A percentile compares a stretch with the other conserved stretches of the same genome.
Evolutionary conservation across 2,113 vertebrate species (phyloP).

Genomic region (Cervus canadensis): DNA sequence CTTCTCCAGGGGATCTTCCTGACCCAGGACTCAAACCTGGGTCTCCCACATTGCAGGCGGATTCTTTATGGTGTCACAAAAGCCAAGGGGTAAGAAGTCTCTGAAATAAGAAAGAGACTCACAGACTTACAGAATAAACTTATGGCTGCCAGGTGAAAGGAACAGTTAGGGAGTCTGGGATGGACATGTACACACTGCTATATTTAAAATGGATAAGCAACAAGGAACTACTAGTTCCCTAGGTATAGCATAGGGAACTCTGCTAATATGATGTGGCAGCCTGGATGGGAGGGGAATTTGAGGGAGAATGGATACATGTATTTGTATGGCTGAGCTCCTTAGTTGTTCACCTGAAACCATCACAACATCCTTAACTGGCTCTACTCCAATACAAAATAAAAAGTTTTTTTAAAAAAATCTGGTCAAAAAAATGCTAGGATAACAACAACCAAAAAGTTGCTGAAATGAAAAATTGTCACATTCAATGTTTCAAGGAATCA

Average conservation of each 20-base stretch:
- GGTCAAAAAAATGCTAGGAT: neutral
- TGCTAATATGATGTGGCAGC: neutral
- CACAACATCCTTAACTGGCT: neutral
- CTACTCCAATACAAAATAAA: neutral
- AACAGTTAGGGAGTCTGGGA: neutral
- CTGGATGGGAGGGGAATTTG: neutral
- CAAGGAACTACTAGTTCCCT: neutral
- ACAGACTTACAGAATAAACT: neutral
- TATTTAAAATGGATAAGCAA: neutral
- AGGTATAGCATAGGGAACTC: neutral
- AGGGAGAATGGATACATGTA: neutral
- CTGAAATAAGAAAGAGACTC: neutral
- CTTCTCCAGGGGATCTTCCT: neutral
- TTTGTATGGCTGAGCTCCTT: neutral
- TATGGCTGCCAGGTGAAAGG: neutral
- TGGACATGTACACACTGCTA: neutral
- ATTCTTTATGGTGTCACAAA: neutral
- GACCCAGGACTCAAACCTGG: accelerated
- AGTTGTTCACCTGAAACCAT: neutral
- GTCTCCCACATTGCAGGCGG: neutral
- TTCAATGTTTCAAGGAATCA: neutral
- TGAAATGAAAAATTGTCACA: neutral
- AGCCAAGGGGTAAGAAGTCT: neutral
- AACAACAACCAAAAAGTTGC: neutral
- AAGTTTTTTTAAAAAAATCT: neutral